Evolutionary conservation across 2,888 invertebrate genomes (phyloP).

Genomic region (Plebejus argus): DNA sequence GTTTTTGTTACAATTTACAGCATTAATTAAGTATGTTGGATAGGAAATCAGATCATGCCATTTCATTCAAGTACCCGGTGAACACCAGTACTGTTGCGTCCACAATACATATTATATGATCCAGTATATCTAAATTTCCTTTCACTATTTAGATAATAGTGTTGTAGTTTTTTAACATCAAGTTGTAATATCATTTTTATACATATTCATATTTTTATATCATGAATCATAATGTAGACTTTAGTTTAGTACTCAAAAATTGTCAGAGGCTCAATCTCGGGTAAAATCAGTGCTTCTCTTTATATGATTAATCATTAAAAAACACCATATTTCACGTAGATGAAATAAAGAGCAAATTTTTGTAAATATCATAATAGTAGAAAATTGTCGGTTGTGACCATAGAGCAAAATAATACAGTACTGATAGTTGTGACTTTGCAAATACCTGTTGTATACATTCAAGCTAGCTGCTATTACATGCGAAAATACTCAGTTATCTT

Average conservation of each 20-base stretch:
- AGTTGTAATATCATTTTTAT: conserved; percentile 3
- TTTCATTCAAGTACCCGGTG: neutral
- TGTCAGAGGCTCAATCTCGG: neutral
- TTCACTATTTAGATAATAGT: neutral
- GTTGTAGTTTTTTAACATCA: neutral
- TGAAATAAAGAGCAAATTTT: neutral
- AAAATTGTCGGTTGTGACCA: neutral
- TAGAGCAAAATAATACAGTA: too few species aligned
- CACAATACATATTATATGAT: neutral
- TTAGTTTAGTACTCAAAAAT: neutral
- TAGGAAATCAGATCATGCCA: neutral
- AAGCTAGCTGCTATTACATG: neutral
- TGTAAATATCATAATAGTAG: neutral
- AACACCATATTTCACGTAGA: neutral
- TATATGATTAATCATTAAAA: neutral
- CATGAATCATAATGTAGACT: neutral
- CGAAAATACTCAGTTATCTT: neutral
- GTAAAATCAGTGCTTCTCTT: neutral
- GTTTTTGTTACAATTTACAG: conserved; percentile 10
- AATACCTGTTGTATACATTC: neutral
- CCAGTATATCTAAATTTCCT: neutral
- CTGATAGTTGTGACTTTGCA: neutral
- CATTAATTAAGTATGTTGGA: neutral
- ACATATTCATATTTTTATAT: conserved; percentile 19
- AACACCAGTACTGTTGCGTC: neutral